phyloP scores from a whole-genome alignment of 2,888 invertebrate species.

The Cylloceria caligata region DNA sequence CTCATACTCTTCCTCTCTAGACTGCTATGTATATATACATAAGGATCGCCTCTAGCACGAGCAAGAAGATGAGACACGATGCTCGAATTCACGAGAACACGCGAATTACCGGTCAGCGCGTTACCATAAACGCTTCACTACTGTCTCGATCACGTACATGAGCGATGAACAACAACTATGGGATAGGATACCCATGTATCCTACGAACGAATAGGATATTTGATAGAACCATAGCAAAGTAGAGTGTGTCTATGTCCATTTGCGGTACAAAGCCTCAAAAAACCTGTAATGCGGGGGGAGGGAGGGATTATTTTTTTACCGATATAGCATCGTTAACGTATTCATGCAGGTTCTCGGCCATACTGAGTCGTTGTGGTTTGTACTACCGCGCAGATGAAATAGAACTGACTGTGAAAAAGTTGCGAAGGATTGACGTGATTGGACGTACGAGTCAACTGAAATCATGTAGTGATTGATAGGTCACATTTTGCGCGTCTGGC shows the following conservation, averaged over 20 bases:
- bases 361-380: background rate
- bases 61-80: slow-evolving; percentile 29
- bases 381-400: background rate
- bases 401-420: background rate
- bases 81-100: slow-evolving; percentile 36
- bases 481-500: slow-evolving; percentile 53
- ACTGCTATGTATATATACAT: background rate
- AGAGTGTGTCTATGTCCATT: background rate
- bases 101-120: slow-evolving; percentile 44
- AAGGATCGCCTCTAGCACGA: background rate
- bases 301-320: too few species aligned
- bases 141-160: slow-evolving; percentile 10
- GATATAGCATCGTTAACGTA: background rate
- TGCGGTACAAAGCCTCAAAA: slow-evolving; percentile 20
- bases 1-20: background rate
- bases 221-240: background rate
- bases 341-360: background rate
- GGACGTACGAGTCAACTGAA: slow-evolving; percentile 46
- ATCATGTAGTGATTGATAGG: slow-evolving; percentile 50
- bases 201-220: slow-evolving; percentile 7
- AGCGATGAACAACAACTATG: background rate
- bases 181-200: slow-evolving; percentile 3
- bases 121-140: slow-evolving; percentile 7
- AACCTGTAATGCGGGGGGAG: too few species aligned
- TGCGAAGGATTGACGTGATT: slow-evolving; percentile 33